Conservation (phyloP, 2,888 invertebrate genomes). For the Augochlorella aurata region DNA sequence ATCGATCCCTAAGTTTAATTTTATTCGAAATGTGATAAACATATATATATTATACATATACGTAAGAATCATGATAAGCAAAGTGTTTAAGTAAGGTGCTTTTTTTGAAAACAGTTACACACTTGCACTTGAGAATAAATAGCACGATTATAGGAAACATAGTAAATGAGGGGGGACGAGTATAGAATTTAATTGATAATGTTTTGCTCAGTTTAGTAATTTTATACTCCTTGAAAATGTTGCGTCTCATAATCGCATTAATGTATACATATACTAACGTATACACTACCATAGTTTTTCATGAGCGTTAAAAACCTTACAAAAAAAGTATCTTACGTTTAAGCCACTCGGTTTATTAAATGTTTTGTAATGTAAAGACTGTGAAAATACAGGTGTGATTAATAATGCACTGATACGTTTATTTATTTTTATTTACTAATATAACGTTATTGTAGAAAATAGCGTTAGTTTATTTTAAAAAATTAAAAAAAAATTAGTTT, state of each 20-base stretch:
- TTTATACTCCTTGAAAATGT: conserved; percentile 45
- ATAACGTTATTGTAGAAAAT: not conserved
- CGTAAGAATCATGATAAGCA: conserved; percentile 36
- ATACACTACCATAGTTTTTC: conserved; percentile 25
- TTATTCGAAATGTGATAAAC: conserved; percentile 78
- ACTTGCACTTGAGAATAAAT: conserved; percentile 40
- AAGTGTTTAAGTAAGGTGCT: conserved; percentile 56
- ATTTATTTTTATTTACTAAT: conserved; percentile 42
- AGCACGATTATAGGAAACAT: conserved; percentile 26
- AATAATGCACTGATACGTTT: conserved; percentile 29
- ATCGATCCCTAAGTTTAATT: conserved; percentile 63
- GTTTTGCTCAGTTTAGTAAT: conserved; percentile 19
- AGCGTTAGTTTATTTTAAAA: not conserved
- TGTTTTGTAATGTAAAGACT: conserved; percentile 76
- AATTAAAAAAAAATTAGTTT: not conserved
- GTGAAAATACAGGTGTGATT: conserved; percentile 76
- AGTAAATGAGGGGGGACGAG: not conserved
- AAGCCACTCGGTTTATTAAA: conserved; percentile 52
- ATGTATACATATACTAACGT: not conserved
- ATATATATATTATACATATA: conserved; percentile 62
- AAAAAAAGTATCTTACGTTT: conserved; percentile 65
- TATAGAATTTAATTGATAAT: conserved; percentile 25
- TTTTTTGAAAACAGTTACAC: conserved; percentile 43
- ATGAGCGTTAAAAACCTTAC: conserved; percentile 36
- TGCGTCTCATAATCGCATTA: conserved; percentile 24